Conservation (phyloP, 1,140 invertebrate species). For the Telenomus remus region DNA sequence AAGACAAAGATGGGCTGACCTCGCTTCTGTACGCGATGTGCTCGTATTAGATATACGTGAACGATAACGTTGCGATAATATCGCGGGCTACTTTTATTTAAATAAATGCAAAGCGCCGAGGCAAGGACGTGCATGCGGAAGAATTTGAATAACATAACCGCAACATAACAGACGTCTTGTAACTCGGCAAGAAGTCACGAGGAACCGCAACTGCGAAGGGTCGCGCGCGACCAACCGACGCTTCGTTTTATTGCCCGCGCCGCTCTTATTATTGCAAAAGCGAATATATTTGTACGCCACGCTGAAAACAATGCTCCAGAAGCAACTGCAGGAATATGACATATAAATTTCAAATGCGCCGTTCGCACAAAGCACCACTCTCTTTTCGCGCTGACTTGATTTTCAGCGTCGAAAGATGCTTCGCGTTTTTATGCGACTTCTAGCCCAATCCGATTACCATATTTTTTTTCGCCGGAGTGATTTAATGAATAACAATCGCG, state of each 20-base stretch:
- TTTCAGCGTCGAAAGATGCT: constrained; percentile 1
- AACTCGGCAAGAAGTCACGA: constrained; percentile 54
- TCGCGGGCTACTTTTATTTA: constrained; percentile 56
- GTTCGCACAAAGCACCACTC: constrained; percentile 13
- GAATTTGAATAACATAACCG: constrained; percentile 60
- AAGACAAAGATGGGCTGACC: constrained; percentile 19
- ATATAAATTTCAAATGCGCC: constrained; percentile 44
- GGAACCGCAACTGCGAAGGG: constrained; percentile 30
- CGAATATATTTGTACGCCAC: constrained; percentile 49
- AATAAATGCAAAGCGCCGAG: constrained; percentile 53
- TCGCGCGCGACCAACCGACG: constrained; percentile 22
- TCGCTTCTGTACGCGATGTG: constrained; percentile 53
- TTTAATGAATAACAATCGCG: too few species aligned
- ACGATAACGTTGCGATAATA: constrained; percentile 54
- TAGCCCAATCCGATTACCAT: neutral
- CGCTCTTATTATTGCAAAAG: constrained; percentile 44
- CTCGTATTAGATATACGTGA: constrained; percentile 59
- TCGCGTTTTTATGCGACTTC: constrained; percentile 1
- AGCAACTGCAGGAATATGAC: constrained; percentile 41
- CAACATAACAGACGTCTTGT: constrained; percentile 54
- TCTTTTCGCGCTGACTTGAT: constrained; percentile 26
- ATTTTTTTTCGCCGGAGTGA: too few species aligned
- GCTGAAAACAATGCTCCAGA: constrained; percentile 33
- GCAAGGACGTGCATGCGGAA: constrained; percentile 41
- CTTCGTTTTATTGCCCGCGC: constrained; percentile 19